Percentiles rank a stretch among this genome's conserved stretches.
phyloP scores from a whole-genome alignment of 2,888 invertebrate species.

The Tenthredo amoena region DNA sequence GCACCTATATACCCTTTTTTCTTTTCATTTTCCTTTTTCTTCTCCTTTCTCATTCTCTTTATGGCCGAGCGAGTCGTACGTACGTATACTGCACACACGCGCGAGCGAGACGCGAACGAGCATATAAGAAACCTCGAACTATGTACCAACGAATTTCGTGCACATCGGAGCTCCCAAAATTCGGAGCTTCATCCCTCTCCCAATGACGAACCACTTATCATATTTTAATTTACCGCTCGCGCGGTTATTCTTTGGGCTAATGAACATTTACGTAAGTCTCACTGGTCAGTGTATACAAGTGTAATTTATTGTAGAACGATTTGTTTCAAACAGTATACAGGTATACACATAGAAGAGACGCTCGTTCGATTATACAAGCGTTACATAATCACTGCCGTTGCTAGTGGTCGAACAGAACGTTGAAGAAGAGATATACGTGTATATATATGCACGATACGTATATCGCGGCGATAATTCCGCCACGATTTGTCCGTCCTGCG shows the following conservation, averaged over 20 bases:
- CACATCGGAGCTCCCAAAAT: too few species aligned
- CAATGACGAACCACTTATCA: too few species aligned
- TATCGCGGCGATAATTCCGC: not conserved
- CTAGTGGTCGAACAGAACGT: too few species aligned
- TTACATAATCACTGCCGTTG: constrained; percentile 12
- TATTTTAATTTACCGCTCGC: not conserved
- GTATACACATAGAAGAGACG: not conserved
- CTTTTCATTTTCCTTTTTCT: constrained; percentile 53
- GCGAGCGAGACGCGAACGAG: not conserved
- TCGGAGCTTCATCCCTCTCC: too few species aligned
- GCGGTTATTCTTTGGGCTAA: not conserved
- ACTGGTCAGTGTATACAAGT: too few species aligned
- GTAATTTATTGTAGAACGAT: not conserved
- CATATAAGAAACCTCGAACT: not conserved
- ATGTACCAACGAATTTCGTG: not conserved
- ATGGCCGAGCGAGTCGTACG: not conserved
- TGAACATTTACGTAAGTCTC: not conserved
- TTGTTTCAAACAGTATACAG: not conserved
- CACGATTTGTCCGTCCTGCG: not conserved
- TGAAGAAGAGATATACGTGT: not conserved
- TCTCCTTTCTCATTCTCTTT: constrained; percentile 45
- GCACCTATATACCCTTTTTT: not conserved
- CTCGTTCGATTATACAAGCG: not conserved
- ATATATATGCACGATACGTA: too few species aligned
- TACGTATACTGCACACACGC: not conserved